Evolutionary conservation across 2,113 vertebrate species (phyloP).

Genomic region (Herpailurus yagouaroundi): DNA sequence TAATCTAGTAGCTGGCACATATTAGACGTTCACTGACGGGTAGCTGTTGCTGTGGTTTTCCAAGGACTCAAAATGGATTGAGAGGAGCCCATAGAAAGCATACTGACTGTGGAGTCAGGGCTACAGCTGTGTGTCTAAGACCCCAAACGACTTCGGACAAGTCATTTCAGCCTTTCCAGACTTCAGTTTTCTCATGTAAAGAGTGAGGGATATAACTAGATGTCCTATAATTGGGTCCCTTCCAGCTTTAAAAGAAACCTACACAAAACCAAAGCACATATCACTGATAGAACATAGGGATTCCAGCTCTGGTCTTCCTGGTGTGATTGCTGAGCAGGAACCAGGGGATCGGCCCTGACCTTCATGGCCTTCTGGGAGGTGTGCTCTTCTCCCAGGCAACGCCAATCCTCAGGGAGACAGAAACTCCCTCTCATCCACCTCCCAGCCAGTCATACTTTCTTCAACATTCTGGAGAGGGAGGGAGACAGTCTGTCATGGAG

Average conservation of each 20-base stretch:
- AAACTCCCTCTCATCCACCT: background rate
- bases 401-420: background rate
- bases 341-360: background rate
- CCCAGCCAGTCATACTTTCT: background rate
- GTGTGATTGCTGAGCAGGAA: background rate
- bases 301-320: background rate
- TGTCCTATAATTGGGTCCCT: background rate
- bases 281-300: background rate
- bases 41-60: background rate
- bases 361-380: background rate
- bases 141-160: background rate
- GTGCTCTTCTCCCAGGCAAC: background rate
- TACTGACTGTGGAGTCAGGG: background rate
- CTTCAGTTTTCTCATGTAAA: background rate
- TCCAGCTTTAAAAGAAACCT: conserved; percentile 2
- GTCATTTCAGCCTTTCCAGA: background rate
- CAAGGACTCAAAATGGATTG: background rate
- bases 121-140: background rate
- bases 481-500: background rate
- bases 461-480: background rate
- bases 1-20: background rate
- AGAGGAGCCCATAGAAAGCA: background rate
- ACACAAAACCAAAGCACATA: background rate
- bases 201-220: background rate
- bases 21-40: background rate